Conservation (phyloP, 2,888 invertebrate genomes). For the Masnerella sp. region DNA sequence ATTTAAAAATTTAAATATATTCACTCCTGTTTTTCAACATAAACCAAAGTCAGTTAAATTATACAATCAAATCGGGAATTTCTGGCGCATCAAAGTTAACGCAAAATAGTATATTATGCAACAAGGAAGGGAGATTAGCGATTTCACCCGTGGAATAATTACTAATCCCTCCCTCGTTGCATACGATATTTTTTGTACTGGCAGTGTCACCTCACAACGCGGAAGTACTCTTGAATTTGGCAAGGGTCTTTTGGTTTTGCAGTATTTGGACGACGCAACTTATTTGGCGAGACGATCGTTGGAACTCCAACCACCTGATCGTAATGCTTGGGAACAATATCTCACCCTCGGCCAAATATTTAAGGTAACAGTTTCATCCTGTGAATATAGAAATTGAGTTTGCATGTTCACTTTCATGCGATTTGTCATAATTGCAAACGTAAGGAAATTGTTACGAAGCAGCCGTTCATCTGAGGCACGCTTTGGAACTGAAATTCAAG, state of each 20-base stretch:
- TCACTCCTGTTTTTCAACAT: conserved; percentile 72
- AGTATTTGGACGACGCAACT: conserved; percentile 93
- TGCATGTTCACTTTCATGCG: neutral
- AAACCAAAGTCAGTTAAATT: conserved; percentile 91
- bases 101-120: conserved; percentile 91
- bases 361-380: conserved; percentile 78
- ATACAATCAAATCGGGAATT: conserved; percentile 94
- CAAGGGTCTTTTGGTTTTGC: conserved; percentile 90
- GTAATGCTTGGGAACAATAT: conserved; percentile 94
- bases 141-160: no score
- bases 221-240: conserved; percentile 90
- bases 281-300: conserved; percentile 90
- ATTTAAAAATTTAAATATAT: no score
- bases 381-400: no score
- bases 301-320: conserved; percentile 90
- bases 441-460: conserved; percentile 95
- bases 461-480: conserved; percentile 88
- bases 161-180: no score
- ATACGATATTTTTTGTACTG: no score
- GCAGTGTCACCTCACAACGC: conserved; percentile 92
- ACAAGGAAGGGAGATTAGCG: no score
- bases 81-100: conserved; percentile 93
- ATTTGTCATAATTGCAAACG: conserved; percentile 77
- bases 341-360: conserved; percentile 94
- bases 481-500: conserved; percentile 90